Base-by-base conservation (phyloP, 2,888 invertebrate species). In the Gryllus longicercus region DNA sequence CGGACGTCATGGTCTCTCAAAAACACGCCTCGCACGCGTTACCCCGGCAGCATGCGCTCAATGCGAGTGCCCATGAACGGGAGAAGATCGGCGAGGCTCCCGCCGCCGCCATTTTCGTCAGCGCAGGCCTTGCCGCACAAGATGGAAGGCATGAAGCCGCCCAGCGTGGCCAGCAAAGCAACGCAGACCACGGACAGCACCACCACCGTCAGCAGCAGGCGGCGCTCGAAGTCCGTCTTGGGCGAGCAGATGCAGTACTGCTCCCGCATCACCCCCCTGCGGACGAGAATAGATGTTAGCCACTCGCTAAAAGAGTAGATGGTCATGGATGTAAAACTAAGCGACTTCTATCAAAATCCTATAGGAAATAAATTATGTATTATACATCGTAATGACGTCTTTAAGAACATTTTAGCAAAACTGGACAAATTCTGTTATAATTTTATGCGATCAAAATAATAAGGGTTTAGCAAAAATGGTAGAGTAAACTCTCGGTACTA, bases 191-290 rank as follows among this genome's bases (percentile, higher is more conserved):
- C 25, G 2, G n/a, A 3, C 77, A 80, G 78, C 11, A 25, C 63
- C 21, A 74, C 16, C 25, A 75, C 80, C 2, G 51, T 50, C 18
- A 77, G 51, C 49, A 75, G 16, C 23, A 80, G 75, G 11, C 74
- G 50, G 21, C 74, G 77, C 75, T 80, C 80, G 10, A 74, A 75
- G 3, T n/a, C 21, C 11, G 80, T 80, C 23, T 21, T 50, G n/a
- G 74, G 74, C 14, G 78, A 16, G 11, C 77, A 50, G 8, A 23
- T 16, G 25, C 80, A 80, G 51, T 80, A 80, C n/a, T 78, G 78
- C 75, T 80, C 80, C 21, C 78, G 74, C 23, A 78, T 12, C 16
- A 80, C 80, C 50, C 80, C 80, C 25, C 80, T 80, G 75, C 16
- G 0, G 12, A 63, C 51, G 3, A 18, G n/a, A 49, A 50, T 10